phyloP scores from a whole-genome alignment of 2,113 vertebrate species.

The Camelus bactrianus region DNA sequence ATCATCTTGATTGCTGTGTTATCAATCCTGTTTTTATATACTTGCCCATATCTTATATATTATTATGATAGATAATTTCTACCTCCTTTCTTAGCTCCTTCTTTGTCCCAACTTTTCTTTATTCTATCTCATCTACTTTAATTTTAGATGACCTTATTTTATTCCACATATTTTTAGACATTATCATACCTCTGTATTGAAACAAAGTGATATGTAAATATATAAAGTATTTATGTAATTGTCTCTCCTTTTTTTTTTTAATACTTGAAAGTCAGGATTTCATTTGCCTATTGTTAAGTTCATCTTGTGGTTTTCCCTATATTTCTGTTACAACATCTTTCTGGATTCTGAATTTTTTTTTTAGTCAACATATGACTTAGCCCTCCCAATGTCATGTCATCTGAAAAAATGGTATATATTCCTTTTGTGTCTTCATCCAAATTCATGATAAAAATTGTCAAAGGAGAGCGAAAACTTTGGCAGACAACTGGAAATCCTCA shows the following conservation, averaged over 20 bases:
- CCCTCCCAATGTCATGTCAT: not conserved
- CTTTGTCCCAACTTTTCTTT: not conserved
- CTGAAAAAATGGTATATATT: not conserved
- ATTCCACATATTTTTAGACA: not conserved
- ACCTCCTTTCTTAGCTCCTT: not conserved
- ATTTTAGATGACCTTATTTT: not conserved
- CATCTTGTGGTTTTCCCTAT: not conserved
- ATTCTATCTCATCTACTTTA: not conserved
- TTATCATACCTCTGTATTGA: not conserved
- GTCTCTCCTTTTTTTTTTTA: not conserved
- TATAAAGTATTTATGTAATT: not conserved
- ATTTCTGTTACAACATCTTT: not conserved
- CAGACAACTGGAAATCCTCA: not conserved
- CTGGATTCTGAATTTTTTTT: slow-evolving; percentile 45
- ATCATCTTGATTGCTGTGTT: not conserved
- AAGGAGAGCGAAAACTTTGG: slow-evolving; percentile 40
- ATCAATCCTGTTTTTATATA: not conserved
- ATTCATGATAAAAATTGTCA: not conserved
- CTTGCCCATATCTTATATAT: not conserved
- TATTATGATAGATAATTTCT: not conserved
- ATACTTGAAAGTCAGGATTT: not conserved
- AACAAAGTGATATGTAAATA: not conserved
- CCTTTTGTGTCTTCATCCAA: not conserved
- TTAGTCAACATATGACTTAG: not conserved
- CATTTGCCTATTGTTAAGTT: not conserved